Percentiles rank a stretch among this genome's conserved stretches.
phyloP scores from a whole-genome alignment of 2,888 invertebrate species.

The Pseudanteris insignis region DNA sequence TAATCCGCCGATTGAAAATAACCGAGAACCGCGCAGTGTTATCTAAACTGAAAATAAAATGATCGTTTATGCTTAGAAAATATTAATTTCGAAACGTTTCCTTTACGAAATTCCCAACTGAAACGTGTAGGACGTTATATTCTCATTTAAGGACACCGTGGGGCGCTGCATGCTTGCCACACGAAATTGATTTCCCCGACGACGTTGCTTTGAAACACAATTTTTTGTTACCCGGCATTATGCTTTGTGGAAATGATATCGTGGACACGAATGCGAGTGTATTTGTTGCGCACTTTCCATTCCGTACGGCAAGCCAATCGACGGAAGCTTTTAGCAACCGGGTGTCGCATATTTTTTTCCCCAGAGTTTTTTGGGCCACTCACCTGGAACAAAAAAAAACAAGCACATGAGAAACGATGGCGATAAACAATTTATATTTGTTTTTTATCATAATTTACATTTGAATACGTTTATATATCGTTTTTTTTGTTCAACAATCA shows the following conservation, averaged over 20 bases:
- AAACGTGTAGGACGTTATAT: constrained; percentile 28
- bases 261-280: constrained; percentile 2
- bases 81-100: constrained; percentile 22
- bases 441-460: no score
- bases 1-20: no score
- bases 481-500: no score
- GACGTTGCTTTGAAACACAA: constrained; percentile 14
- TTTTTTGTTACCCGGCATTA: constrained; percentile 8
- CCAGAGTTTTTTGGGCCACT: constrained; percentile 1
- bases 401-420: constrained; percentile 10
- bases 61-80: constrained; percentile 35
- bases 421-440: no score
- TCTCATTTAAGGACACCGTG: constrained; percentile 31
- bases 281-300: not conserved
- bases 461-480: no score
- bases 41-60: constrained; percentile 38
- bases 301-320: constrained; percentile 14
- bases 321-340: constrained; percentile 5
- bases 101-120: constrained; percentile 10
- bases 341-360: no score
- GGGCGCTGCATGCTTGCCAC: constrained; percentile 7
- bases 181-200: constrained; percentile 24
- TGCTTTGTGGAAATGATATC: constrained; percentile 5
- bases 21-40: no score
- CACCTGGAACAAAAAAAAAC: constrained; percentile 16